Conservation (phyloP, 2,797 vertebrate species). For the Bradypodion ventrale region DNA sequence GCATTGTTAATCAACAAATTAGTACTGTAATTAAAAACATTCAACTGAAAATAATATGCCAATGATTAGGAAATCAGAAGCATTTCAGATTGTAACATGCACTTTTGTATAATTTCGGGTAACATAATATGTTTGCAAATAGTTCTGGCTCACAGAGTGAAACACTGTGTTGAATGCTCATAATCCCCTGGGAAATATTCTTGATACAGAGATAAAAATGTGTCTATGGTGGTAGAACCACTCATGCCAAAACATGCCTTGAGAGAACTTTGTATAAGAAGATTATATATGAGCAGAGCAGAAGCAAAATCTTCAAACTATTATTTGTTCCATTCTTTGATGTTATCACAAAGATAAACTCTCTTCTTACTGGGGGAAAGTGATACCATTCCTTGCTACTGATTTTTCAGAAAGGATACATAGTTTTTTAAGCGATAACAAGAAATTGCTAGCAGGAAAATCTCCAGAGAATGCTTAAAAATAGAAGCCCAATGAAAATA, state of each 20-base stretch:
- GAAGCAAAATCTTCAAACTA: neutral
- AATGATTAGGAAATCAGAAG: slow-evolving; percentile 25
- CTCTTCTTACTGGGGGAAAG: neutral
- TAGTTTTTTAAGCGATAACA: neutral
- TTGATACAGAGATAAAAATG: neutral
- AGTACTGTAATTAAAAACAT: slow-evolving; percentile 13
- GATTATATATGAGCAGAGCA: neutral
- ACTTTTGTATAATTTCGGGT: slow-evolving; percentile 19
- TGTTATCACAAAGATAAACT: slow-evolving; percentile 1
- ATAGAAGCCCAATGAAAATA: neutral
- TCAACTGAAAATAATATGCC: slow-evolving; percentile 1
- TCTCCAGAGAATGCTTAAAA: neutral
- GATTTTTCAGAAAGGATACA: neutral
- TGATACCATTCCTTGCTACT: neutral
- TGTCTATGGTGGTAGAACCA: neutral
- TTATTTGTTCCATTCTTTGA: slow-evolving; percentile 21
- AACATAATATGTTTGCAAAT: slow-evolving; percentile 13
- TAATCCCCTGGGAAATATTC: fast-evolving
- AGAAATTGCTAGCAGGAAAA: neutral
- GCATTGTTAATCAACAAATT: neutral
- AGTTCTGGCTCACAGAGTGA: slow-evolving; percentile 7
- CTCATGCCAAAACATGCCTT: neutral
- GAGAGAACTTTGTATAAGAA: neutral
- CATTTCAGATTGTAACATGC: slow-evolving; percentile 1
- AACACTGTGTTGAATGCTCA: neutral